Conservation (phyloP, 2,888 invertebrate species). For the Calameuta filiformis region DNA sequence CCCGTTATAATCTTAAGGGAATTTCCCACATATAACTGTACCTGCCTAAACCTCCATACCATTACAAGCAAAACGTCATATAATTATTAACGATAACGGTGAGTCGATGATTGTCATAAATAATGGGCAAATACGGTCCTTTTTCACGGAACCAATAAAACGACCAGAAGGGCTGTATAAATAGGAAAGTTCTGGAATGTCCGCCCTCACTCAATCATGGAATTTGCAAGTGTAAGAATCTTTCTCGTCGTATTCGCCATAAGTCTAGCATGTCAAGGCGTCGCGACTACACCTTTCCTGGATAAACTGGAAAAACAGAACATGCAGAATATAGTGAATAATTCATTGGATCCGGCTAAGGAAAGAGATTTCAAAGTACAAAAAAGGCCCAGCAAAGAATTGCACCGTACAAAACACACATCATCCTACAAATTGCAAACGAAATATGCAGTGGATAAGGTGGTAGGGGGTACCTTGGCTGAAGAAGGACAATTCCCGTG, state of each 20-base stretch:
- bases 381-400: neutral
- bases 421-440: neutral
- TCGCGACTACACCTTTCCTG: neutral
- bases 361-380: neutral
- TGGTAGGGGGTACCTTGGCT: conserved; percentile 35
- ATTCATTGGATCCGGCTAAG: neutral
- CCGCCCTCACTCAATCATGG: neutral
- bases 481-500: conserved; percentile 39
- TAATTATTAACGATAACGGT: neutral
- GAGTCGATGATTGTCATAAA: neutral
- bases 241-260: neutral
- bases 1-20: neutral
- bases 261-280: neutral
- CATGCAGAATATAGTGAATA: neutral
- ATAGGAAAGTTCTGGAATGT: neutral
- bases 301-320: neutral
- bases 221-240: neutral
- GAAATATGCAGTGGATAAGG: conserved; percentile 8
- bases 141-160: neutral
- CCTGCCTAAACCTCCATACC: neutral
- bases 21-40: neutral
- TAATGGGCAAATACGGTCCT: neutral
- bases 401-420: neutral
- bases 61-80: neutral
- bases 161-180: neutral